A percentile compares a stretch with the other conserved stretches of the same genome.
Conservation (phyloP, 2,888 invertebrate genomes). For the Hyalella azteca region DNA sequence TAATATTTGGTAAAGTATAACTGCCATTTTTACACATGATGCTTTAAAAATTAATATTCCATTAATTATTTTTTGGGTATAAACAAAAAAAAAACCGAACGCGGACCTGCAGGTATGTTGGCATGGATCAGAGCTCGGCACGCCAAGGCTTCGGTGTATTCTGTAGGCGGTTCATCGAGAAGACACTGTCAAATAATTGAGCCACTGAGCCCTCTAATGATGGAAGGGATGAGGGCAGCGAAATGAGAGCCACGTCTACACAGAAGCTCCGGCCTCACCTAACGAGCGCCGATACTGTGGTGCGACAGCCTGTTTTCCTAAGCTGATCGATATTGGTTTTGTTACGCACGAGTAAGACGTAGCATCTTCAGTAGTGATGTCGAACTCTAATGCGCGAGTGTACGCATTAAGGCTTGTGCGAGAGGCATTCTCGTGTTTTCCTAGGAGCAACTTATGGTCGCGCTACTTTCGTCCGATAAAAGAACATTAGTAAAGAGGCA, state of each 20-base stretch:
- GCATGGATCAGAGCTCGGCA: neutral
- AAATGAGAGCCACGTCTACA: neutral
- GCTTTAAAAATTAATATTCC: too few relatives aligned
- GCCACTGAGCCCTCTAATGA: constrained; percentile 33
- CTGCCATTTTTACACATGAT: too few relatives aligned
- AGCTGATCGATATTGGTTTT: constrained; percentile 20
- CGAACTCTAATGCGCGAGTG: neutral
- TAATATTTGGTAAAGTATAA: too few relatives aligned
- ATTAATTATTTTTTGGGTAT: too few relatives aligned
- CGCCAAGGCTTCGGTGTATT: neutral
- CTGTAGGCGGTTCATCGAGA: neutral
- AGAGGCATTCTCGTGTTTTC: neutral
- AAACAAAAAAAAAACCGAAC: too few relatives aligned
- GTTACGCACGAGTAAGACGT: neutral
- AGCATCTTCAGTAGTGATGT: neutral
- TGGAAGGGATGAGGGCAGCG: constrained; percentile 9
- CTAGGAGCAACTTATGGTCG: neutral
- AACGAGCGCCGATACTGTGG: constrained; percentile 2
- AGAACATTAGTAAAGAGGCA: neutral
- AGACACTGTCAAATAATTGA: constrained; percentile 11
- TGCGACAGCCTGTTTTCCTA: constrained; percentile 7
- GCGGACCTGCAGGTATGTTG: too few relatives aligned
- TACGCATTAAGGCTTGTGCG: neutral
- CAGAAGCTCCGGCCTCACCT: neutral
- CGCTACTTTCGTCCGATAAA: neutral